phyloP scores from a whole-genome alignment of 1,140 invertebrate genomes.

The Camponotus floridanus region DNA sequence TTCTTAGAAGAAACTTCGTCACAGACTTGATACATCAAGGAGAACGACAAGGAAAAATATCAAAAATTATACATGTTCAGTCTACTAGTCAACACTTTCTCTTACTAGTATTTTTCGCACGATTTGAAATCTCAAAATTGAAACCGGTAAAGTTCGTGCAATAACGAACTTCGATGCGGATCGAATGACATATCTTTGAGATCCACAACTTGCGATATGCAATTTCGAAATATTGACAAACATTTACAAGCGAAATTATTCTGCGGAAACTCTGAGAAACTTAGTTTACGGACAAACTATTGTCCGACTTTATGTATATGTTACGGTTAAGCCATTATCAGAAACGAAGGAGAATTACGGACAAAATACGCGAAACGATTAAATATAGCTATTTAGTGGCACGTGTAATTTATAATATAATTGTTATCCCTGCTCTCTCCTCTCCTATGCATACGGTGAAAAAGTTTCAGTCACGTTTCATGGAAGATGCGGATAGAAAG shows the following conservation, averaged over 20 bases:
- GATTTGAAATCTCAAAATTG: neutral
- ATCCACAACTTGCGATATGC: neutral
- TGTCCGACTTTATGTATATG: neutral
- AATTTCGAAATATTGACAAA: neutral
- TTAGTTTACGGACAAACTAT: neutral
- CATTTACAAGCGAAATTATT: neutral
- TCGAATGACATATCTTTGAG: neutral
- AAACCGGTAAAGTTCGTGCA: neutral
- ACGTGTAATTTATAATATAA: conserved; percentile 24
- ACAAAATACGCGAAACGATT: neutral
- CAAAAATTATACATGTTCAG: neutral
- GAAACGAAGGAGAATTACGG: neutral
- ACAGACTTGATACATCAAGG: no score
- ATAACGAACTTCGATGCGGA: no score
- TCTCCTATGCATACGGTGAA: neutral
- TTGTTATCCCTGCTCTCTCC: neutral
- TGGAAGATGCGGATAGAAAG: conserved; percentile 22
- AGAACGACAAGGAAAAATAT: no score
- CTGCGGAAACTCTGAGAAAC: neutral
- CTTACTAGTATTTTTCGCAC: neutral
- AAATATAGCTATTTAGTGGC: neutral
- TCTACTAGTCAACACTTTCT: neutral
- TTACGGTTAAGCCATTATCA: neutral
- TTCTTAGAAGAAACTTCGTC: conserved; percentile 24
- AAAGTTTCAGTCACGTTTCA: conserved; percentile 28